Conservation (phyloP, 2,113 vertebrate genomes). For the Thalassoma bifasciatum region DNA sequence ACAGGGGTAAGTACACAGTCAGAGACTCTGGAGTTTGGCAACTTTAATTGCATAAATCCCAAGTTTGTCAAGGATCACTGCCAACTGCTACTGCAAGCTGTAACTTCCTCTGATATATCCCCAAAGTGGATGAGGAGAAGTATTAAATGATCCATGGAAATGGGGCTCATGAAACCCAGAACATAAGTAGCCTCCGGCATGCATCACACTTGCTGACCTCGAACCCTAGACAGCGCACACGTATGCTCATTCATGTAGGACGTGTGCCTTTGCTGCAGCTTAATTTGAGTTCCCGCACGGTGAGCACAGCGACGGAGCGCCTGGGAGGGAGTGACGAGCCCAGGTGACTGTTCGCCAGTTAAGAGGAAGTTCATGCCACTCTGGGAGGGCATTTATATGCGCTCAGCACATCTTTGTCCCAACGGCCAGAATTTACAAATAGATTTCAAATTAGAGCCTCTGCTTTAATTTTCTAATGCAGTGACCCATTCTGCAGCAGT, state of each 20-base stretch:
- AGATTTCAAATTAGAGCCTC: constrained; percentile 87
- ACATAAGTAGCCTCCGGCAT: constrained; percentile 66
- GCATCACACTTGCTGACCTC: constrained; percentile 58
- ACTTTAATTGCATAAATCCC: constrained; percentile 57
- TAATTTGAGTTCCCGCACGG: constrained; percentile 68
- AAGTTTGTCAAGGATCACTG: constrained; percentile 44
- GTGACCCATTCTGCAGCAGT: constrained; percentile 89
- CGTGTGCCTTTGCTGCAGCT: constrained; percentile 57
- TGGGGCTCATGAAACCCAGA: constrained; percentile 64
- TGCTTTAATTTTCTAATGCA: constrained; percentile 91
- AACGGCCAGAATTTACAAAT: constrained; percentile 88
- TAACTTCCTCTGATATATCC: constrained; percentile 41
- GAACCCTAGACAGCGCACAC: constrained; percentile 51
- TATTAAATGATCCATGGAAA: constrained; percentile 75
- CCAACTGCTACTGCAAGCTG: constrained; percentile 30
- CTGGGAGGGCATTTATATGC: constrained; percentile 65
- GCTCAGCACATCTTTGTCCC: constrained; percentile 81
- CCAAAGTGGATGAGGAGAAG: constrained; percentile 53
- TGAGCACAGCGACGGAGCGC: constrained; percentile 41
- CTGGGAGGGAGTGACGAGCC: constrained; percentile 43
- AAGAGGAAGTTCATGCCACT: constrained; percentile 45
- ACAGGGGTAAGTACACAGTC: constrained; percentile 18
- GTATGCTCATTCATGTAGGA: constrained; percentile 66
- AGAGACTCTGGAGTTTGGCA: constrained; percentile 25
- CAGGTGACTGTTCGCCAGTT: constrained; percentile 69